Conservation (phyloP, 2,113 vertebrate species). For the Gulo gulo region DNA sequence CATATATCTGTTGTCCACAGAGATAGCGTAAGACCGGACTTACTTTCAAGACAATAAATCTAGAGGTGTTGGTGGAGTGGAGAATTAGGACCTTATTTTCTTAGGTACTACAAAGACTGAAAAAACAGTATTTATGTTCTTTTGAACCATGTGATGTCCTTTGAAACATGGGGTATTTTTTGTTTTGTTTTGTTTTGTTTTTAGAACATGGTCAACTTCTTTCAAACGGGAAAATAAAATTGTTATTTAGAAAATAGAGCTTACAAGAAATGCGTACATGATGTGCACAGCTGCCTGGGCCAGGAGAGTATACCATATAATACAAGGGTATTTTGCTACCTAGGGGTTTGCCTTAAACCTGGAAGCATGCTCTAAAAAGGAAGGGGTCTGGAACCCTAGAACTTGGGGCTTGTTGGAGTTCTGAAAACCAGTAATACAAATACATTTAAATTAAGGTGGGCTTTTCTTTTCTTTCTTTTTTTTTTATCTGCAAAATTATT, state of each 20-base stretch:
- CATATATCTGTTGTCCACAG: neutral
- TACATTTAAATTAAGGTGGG: accelerated
- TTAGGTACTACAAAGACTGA: neutral
- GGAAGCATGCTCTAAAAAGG: neutral
- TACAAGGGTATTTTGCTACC: neutral
- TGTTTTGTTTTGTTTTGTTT: neutral
- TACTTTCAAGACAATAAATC: neutral
- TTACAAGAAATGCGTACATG: neutral
- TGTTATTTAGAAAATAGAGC: neutral
- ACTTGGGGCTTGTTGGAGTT: neutral
- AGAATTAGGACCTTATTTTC: neutral
- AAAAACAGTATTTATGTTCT: neutral
- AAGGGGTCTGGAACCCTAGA: neutral
- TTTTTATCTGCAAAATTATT: neutral
- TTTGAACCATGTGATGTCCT: neutral
- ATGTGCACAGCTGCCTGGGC: accelerated
- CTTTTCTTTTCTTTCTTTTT: neutral
- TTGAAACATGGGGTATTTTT: neutral
- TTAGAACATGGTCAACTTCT: neutral
- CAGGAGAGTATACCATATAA: neutral
- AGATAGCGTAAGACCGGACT: neutral
- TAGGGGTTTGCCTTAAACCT: neutral
- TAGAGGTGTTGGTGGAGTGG: neutral
- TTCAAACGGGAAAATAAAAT: neutral
- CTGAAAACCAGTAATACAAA: neutral